A percentile compares a stretch with the other conserved stretches of the same genome.
Conservation (phyloP, 2,797 vertebrate species). For the Hybognathus amarus region DNA sequence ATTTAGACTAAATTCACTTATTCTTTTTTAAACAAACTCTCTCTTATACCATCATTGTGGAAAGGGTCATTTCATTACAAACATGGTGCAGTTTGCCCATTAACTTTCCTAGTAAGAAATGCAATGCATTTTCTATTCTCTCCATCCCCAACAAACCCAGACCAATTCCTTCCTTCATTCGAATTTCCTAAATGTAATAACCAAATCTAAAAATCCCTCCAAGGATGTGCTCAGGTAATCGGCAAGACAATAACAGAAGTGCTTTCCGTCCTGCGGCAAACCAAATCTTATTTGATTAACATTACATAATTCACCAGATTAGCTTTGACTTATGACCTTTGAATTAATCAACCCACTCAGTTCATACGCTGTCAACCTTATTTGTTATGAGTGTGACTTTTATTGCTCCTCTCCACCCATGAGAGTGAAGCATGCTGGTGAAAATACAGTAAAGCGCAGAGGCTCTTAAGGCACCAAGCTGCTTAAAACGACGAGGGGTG, state of each 20-base stretch:
- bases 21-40: background rate
- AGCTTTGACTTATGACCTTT: slow-evolving; percentile 49
- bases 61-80: background rate
- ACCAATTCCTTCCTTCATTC: background rate
- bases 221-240: slow-evolving; percentile 31
- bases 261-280: slow-evolving; percentile 22
- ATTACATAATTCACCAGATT: slow-evolving; percentile 39
- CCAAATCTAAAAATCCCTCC: slow-evolving; percentile 5
- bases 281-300: slow-evolving; percentile 51
- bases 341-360: slow-evolving; percentile 58
- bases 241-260: slow-evolving; percentile 17
- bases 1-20: background rate
- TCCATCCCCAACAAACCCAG: background rate
- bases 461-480: slow-evolving; percentile 47
- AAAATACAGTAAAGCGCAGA: slow-evolving; percentile 36
- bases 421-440: slow-evolving; percentile 52
- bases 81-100: background rate
- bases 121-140: background rate
- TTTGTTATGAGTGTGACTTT: slow-evolving; percentile 53
- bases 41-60: background rate
- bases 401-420: slow-evolving; percentile 50
- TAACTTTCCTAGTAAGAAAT: background rate
- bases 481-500: slow-evolving; percentile 57
- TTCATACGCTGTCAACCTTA: slow-evolving; percentile 51
- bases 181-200: slow-evolving; percentile 18